These are phyloP conservation scores for Monochamus saltuarius DNA, from an alignment of 1,140 invertebrate species.

Conservation along the genomic window DNA sequence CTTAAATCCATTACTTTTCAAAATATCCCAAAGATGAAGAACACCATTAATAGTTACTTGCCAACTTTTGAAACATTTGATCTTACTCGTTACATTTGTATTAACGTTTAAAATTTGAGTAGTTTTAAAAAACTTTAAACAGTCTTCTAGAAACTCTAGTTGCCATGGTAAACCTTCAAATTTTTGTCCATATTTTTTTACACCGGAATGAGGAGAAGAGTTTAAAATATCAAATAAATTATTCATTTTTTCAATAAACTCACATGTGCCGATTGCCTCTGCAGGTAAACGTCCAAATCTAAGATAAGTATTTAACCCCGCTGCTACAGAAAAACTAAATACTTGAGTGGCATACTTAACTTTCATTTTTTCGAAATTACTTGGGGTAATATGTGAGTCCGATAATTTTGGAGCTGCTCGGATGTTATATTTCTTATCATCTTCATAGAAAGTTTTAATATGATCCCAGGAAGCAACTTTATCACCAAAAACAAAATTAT, in stretches of 20 bases:
- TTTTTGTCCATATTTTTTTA: neutral
- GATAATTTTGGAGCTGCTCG: neutral
- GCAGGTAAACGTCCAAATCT: neutral
- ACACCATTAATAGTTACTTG: neutral
- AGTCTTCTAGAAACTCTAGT: neutral
- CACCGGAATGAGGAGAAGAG: neutral
- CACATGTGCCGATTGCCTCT: neutral
- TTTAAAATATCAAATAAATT: conserved; percentile 11
- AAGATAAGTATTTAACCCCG: conserved; percentile 3
- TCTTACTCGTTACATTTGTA: neutral
- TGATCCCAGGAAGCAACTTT: conserved; percentile 14
- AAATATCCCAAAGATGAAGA: neutral
- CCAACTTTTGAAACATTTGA: neutral
- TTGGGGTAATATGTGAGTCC: conserved; percentile 1
- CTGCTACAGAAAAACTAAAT: neutral
- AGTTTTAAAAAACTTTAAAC: conserved; percentile 3
- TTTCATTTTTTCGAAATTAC: conserved; percentile 3
- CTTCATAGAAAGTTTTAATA: conserved; percentile 8
- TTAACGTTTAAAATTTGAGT: neutral
- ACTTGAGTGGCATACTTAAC: conserved; percentile 4
- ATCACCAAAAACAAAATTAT: conserved; percentile 7
- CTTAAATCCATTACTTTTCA: neutral
- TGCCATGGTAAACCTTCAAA: conserved; percentile 1
- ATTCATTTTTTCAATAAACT: neutral
- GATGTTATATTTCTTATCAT: neutral